phyloP scores from a whole-genome alignment of 2,797 vertebrate species.

The Pipistrellus pygmaeus region DNA sequence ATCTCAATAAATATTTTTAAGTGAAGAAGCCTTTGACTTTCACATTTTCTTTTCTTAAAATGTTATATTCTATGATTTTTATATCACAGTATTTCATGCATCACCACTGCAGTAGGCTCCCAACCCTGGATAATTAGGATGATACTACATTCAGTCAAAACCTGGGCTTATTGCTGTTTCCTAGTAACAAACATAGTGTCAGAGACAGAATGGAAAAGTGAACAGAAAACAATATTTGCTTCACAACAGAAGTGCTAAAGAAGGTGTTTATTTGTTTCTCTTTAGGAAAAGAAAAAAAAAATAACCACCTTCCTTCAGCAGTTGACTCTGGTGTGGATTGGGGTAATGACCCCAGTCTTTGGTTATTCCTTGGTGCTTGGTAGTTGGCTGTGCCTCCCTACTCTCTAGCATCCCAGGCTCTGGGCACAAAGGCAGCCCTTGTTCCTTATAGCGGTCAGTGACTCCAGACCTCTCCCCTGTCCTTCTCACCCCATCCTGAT shows the following conservation, averaged over 20 bases:
- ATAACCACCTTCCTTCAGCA: neutral
- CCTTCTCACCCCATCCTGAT: neutral
- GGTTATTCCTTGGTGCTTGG: too few relatives aligned
- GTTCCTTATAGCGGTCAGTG: neutral
- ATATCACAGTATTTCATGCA: constrained; percentile 43
- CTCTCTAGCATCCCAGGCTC: neutral
- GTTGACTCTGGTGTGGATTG: neutral
- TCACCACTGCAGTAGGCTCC: constrained; percentile 75
- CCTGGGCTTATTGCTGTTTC: constrained; percentile 79
- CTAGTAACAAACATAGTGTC: constrained; percentile 78
- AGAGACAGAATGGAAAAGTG: constrained; percentile 79
- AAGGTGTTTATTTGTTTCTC: constrained; percentile 7
- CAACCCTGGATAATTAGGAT: constrained; percentile 80
- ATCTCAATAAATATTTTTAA: neutral
- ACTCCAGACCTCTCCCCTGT: neutral
- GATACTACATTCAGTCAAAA: constrained; percentile 78
- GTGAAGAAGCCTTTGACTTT: neutral
- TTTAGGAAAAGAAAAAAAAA: neutral
- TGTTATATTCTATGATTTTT: neutral
- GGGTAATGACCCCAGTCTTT: neutral
- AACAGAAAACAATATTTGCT: constrained; percentile 72
- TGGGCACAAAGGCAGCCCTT: neutral
- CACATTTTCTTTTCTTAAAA: neutral
- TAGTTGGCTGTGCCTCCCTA: neutral
- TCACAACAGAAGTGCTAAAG: constrained; percentile 16